These are phyloP conservation scores for Caenorhabditis elegans DNA, from an alignment of 1,140 invertebrate genomes.

Conservation along the genomic window WBcel235 BX284603.4:10500501-10501000, in stretches of 20 bases:
- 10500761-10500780: slow-evolving; percentile 76
- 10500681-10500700: slow-evolving; percentile 75
- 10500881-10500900: no score
- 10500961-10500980: no score
- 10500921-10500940: no score
- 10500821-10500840: no score
- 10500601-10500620: slow-evolving; percentile 56
- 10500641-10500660: slow-evolving; percentile 54
- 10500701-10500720: slow-evolving; percentile 83
- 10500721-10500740: slow-evolving; percentile 78
- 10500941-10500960: no score
- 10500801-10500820: no score
- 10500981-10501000: no score
- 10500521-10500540: slow-evolving; percentile 22
- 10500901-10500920: no score
- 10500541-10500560: no score
- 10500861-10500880: no score
- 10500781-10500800: slow-evolving; percentile 65
- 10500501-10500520: no score
- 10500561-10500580: slow-evolving; percentile 49
- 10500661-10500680: slow-evolving; percentile 69
- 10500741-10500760: slow-evolving; percentile 77
- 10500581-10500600: slow-evolving; percentile 54
- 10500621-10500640: slow-evolving; percentile 53
- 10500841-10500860: no score